phyloP scores from a whole-genome alignment of 2,888 invertebrate genomes.

The Perizoma flavofasciatum region DNA sequence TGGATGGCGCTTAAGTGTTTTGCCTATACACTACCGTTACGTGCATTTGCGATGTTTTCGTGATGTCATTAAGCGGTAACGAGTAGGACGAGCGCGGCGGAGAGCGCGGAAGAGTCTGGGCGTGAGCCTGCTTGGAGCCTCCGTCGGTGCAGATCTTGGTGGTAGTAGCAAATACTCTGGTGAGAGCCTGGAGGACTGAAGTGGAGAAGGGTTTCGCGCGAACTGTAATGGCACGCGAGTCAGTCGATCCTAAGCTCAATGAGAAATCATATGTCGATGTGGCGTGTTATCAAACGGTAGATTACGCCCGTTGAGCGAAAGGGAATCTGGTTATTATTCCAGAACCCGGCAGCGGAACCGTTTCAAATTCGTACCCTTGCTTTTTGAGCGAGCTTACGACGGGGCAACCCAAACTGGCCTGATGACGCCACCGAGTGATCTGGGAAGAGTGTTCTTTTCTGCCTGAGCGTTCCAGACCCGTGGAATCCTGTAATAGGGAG shows the following conservation, averaged over 20 bases:
- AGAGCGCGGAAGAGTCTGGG: conserved; percentile 83
- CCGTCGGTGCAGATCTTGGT: conserved; percentile 86
- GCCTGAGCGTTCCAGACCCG: too few relatives aligned
- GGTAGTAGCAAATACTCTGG: conserved; percentile 57
- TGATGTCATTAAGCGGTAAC: conserved; percentile 78
- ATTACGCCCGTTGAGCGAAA: conserved; percentile 75
- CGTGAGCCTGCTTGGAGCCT: conserved; percentile 59
- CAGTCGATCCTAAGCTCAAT: too few relatives aligned
- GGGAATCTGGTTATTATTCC: conserved; percentile 84
- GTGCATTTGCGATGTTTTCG: conserved; percentile 53
- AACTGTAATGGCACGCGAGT: too few relatives aligned
- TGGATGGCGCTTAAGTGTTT: conserved; percentile 79
- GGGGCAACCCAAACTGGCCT: conserved; percentile 76
- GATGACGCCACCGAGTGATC: conserved; percentile 82
- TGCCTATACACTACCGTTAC: conserved; percentile 41
- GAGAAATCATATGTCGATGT: too few relatives aligned
- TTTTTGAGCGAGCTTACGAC: conserved; percentile 46
- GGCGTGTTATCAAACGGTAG: conserved; percentile 55
- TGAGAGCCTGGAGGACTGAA: too few relatives aligned
- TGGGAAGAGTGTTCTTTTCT: conserved; percentile 51
- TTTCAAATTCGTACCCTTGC: conserved; percentile 58
- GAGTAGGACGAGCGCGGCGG: conserved; percentile 81
- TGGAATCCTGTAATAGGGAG: conserved; percentile 75
- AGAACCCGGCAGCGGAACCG: too few relatives aligned
- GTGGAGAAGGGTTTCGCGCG: conserved; percentile 68